Evolutionary conservation across 2,797 vertebrate species (phyloP).

Genomic region (Helicolenus hilgendorfi): DNA sequence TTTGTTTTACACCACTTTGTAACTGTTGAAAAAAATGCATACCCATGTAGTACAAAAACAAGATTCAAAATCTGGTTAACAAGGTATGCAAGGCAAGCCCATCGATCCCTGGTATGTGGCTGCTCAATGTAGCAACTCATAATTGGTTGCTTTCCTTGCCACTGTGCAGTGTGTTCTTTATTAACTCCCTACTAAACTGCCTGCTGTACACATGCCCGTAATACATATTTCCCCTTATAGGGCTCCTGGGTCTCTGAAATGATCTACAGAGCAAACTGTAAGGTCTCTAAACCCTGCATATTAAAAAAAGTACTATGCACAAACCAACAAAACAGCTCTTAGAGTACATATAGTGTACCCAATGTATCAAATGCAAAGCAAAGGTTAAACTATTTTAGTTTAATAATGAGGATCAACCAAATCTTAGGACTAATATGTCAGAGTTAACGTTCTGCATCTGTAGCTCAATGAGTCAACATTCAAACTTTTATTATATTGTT

Average conservation of each 20-base stretch:
- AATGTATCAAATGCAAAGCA: neutral
- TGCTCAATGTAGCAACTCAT: neutral
- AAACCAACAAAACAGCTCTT: neutral
- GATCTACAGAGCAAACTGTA: neutral
- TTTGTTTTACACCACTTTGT: conserved; percentile 4
- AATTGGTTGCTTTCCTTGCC: neutral
- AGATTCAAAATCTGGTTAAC: neutral
- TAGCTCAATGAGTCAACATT: neutral
- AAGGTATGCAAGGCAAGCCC: neutral
- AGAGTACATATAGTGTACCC: neutral
- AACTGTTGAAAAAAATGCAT: neutral
- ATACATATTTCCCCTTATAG: neutral
- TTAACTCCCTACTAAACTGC: neutral
- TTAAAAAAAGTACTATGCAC: neutral
- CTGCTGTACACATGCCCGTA: neutral
- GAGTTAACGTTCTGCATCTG: neutral
- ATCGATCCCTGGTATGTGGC: neutral
- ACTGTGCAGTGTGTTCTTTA: neutral
- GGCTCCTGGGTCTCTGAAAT: neutral
- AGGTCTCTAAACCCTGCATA: neutral
- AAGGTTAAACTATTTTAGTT: neutral
- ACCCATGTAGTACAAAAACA: neutral
- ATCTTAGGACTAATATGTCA: neutral
- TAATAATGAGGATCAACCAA: neutral
- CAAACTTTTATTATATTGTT: neutral